Conservation (phyloP, 1,140 invertebrate species). For the Eriocheir sinensis region DNA sequence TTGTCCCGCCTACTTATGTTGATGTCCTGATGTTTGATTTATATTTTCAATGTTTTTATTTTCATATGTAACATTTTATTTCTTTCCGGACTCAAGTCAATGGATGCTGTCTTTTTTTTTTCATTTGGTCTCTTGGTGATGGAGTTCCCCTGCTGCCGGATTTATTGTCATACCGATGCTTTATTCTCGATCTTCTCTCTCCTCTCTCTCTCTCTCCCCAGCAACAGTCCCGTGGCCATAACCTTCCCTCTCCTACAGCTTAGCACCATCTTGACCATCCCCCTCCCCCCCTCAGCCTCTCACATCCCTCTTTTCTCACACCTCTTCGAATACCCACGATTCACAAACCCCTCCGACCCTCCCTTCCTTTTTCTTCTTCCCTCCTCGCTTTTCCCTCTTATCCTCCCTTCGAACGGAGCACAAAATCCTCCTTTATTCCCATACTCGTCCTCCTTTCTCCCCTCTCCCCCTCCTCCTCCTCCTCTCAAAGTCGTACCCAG, state of each 20-base stretch:
- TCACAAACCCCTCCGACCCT: constrained; percentile 10
- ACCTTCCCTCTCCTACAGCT: neutral
- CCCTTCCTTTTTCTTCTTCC: neutral
- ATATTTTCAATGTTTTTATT: neutral
- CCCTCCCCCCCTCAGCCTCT: neutral
- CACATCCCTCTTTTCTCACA: neutral
- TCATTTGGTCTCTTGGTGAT: neutral
- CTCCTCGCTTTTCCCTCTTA: neutral
- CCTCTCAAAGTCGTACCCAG: neutral
- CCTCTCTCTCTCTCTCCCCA: no score
- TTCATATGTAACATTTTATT: no score
- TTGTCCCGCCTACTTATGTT: neutral
- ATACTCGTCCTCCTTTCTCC: neutral
- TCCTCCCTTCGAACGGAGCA: neutral
- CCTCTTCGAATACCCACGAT: constrained; percentile 22
- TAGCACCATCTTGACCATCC: neutral
- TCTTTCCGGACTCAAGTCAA: neutral
- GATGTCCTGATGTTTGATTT: neutral
- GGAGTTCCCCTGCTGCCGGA: neutral
- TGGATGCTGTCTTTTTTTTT: no score
- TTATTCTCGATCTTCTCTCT: no score
- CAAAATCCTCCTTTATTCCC: neutral
- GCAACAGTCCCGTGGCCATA: neutral
- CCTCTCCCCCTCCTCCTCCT: neutral
- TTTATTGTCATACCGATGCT: neutral